phyloP scores from a whole-genome alignment of 1,140 invertebrate genomes.

The Pseudoatta argentina region DNA sequence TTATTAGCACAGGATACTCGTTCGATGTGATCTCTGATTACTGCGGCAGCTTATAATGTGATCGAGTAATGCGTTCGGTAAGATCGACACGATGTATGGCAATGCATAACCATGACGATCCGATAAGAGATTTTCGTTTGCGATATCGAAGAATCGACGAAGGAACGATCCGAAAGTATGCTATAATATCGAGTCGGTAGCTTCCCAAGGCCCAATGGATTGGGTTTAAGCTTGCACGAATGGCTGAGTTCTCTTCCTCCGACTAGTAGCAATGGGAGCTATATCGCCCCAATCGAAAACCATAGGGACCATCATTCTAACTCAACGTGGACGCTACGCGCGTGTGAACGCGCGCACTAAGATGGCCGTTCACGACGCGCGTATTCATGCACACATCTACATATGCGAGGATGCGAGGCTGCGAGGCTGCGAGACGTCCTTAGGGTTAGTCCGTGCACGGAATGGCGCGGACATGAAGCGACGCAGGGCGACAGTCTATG shows the following conservation, averaged over 20 bases:
- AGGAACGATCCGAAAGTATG: background rate
- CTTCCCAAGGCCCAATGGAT: constrained; percentile 61
- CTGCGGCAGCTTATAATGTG: background rate
- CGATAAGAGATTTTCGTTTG: constrained; percentile 13
- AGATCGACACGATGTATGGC: background rate
- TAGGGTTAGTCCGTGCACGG: constrained; percentile 65
- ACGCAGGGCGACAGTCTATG: constrained; percentile 73
- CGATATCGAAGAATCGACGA: constrained; percentile 10
- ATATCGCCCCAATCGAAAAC: constrained; percentile 51
- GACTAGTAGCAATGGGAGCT: constrained; percentile 58
- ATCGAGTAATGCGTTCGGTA: background rate
- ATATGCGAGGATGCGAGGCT: constrained; percentile 19
- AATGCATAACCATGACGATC: constrained; percentile 1
- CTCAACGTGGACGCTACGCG: constrained; percentile 39
- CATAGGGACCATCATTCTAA: constrained; percentile 11
- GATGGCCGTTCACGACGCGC: constrained; percentile 45
- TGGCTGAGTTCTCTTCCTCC: constrained; percentile 59
- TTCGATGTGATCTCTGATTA: background rate
- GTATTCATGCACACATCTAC: constrained; percentile 45
- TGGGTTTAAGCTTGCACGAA: constrained; percentile 67
- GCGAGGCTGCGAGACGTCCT: constrained; percentile 69
- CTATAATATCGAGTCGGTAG: constrained; percentile 23
- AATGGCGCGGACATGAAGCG: constrained; percentile 77
- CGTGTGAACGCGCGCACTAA: constrained; percentile 67
- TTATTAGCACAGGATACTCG: background rate